Percentiles rank a stretch among this genome's conserved stretches.
These are phyloP conservation scores for Cliona cf. orientalis DNA, from an alignment of 37 sponge, comb jelly and placozoan species.

Conservation along the genomic window DNA sequence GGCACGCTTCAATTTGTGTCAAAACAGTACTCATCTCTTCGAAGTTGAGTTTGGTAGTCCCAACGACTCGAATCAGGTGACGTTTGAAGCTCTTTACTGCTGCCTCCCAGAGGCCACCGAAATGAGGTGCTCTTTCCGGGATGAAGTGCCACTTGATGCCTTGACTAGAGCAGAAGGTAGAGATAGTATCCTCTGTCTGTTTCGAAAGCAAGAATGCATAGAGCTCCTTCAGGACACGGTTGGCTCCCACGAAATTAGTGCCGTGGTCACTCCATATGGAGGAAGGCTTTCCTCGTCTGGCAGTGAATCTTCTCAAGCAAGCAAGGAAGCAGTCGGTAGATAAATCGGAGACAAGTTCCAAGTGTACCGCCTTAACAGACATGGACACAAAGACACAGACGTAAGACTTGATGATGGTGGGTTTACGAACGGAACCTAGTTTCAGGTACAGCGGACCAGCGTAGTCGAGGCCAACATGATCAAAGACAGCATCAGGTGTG, in stretches of 20 bases:
- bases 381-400: conserved; percentile 38
- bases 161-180: conserved; percentile 40
- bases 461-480: conserved; percentile 39
- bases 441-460: conserved; percentile 51
- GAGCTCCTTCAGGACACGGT: conserved; percentile 31
- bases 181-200: conserved; percentile 20
- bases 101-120: conserved; percentile 43
- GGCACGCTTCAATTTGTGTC: conserved; percentile 22
- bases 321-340: conserved; percentile 42
- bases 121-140: conserved; percentile 36
- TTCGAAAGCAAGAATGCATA: conserved; percentile 12
- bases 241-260: conserved; percentile 49
- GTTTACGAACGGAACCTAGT: conserved; percentile 31
- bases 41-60: not conserved
- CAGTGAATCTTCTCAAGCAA: conserved; percentile 28
- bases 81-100: conserved; percentile 26
- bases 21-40: conserved; percentile 26
- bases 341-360: conserved; percentile 41
- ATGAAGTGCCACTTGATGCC: conserved; percentile 46
- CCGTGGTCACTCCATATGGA: conserved; percentile 49
- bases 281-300: conserved; percentile 42
- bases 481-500: conserved; percentile 25
- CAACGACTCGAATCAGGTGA: not conserved
- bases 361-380: conserved; percentile 44
- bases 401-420: conserved; percentile 33